Evolutionary conservation across 2,888 invertebrate species (phyloP).

Genomic region (Hemicrepidius hirtus): DNA sequence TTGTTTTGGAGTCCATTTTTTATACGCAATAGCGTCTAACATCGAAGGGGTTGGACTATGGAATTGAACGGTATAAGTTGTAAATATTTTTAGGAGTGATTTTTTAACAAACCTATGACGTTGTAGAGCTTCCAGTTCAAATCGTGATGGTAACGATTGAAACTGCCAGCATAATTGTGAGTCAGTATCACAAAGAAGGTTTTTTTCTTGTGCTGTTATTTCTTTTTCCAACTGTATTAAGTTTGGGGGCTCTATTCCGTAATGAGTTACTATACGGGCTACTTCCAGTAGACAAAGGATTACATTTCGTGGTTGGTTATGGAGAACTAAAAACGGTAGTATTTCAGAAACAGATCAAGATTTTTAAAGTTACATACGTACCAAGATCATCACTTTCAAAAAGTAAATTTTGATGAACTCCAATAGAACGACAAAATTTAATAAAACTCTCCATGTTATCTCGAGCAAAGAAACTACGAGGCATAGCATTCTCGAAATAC

Average conservation of each 20-base stretch:
- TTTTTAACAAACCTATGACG: slow-evolving; percentile 72
- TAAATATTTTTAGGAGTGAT: not conserved
- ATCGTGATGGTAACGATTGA: slow-evolving; percentile 73
- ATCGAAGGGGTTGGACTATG: not conserved
- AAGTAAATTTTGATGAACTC: slow-evolving; percentile 89
- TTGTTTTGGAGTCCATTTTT: slow-evolving; percentile 26
- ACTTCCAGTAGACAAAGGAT: slow-evolving; percentile 90
- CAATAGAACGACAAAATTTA: slow-evolving; percentile 88
- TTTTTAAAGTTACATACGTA: no score
- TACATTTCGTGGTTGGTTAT: slow-evolving; percentile 89
- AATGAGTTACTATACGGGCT: slow-evolving; percentile 85
- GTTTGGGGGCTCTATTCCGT: slow-evolving; percentile 87
- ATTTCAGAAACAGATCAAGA: not conserved
- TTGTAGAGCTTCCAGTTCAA: slow-evolving; percentile 72
- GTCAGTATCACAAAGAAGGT: slow-evolving; percentile 78
- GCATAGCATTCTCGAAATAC: slow-evolving; percentile 88
- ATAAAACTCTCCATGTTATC: slow-evolving; percentile 94
- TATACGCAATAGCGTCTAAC: slow-evolving; percentile 9
- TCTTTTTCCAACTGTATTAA: slow-evolving; percentile 90
- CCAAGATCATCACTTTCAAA: slow-evolving; percentile 94
- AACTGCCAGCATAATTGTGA: slow-evolving; percentile 82
- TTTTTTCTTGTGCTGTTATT: slow-evolving; percentile 86
- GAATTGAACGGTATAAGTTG: no score
- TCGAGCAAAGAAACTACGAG: slow-evolving; percentile 90
- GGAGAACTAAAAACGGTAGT: slow-evolving; percentile 77